Percentiles rank a stretch among this genome's conserved stretches.
phyloP scores from a whole-genome alignment of 1,140 invertebrate genomes.

The Drosophila pandora region DNA sequence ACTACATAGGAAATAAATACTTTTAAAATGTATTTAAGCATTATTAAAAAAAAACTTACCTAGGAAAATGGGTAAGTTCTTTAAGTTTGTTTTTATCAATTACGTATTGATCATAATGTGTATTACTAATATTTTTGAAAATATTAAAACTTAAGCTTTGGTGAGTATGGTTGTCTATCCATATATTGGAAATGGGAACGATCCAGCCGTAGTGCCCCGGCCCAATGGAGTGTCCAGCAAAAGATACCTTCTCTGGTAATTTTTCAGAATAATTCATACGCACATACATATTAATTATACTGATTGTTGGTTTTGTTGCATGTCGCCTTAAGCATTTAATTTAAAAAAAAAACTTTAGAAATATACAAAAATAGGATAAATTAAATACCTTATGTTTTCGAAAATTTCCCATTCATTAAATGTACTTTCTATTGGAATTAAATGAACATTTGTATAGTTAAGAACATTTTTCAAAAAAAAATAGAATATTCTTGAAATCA shows the following conservation, averaged over 20 bases:
- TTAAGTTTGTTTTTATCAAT: constrained; percentile 31
- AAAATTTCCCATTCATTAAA: constrained; percentile 26
- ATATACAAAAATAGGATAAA: neutral
- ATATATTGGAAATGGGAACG: constrained; percentile 85
- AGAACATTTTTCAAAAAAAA: constrained; percentile 88
- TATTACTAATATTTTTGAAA: constrained; percentile 57
- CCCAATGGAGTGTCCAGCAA: constrained; percentile 84
- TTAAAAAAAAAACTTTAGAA: neutral
- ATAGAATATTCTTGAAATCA: constrained; percentile 87
- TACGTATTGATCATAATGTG: constrained; percentile 55
- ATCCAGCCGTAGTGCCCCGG: constrained; percentile 91
- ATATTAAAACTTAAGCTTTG: constrained; percentile 54
- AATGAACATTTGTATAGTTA: constrained; percentile 86
- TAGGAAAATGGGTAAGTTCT: constrained; percentile 5
- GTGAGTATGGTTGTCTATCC: constrained; percentile 25
- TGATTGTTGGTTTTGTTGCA: constrained; percentile 3
- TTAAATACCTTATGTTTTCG: constrained; percentile 44
- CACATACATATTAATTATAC: constrained; percentile 88
- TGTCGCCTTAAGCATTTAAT: constrained; percentile 13
- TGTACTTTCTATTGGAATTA: constrained; percentile 64
- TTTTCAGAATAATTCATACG: constrained; percentile 86
- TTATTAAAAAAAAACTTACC: constrained; percentile 22
- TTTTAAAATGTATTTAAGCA: neutral
- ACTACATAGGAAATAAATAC: constrained; percentile 12
- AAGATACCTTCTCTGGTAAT: constrained; percentile 68